phyloP scores from a whole-genome alignment of 2,113 vertebrate genomes.

The Gracilinanus agilis region DNA sequence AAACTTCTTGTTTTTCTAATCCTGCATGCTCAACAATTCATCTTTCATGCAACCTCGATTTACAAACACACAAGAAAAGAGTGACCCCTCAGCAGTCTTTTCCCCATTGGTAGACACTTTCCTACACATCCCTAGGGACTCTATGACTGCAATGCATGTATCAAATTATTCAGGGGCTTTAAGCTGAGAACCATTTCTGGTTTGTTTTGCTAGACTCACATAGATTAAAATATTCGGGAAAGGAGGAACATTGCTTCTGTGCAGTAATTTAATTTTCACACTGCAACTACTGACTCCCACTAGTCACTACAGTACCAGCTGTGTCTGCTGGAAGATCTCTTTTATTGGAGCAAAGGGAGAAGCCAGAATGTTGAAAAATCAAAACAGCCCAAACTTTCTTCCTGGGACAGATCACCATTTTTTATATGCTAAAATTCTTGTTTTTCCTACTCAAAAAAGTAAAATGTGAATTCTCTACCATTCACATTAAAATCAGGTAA shows the following conservation, averaged over 20 bases:
- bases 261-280: conserved; percentile 31
- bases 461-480: background rate
- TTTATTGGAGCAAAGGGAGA: conserved; percentile 15
- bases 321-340: background rate
- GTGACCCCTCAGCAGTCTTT: background rate
- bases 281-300: conserved; percentile 41
- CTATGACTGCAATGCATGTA: background rate
- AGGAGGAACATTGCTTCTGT: background rate
- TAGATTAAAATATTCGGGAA: conserved; percentile 32
- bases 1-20: background rate
- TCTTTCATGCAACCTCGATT: conserved; percentile 29
- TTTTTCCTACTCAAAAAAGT: background rate
- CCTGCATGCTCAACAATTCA: background rate
- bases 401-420: conserved; percentile 1
- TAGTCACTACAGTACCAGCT: conserved; percentile 42
- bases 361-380: background rate
- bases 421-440: background rate
- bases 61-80: conserved; percentile 9
- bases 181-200: conserved; percentile 16
- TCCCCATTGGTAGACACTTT: background rate
- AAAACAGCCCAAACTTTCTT: background rate
- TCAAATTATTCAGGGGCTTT: background rate
- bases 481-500: conserved; percentile 26
- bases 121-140: background rate
- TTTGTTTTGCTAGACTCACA: background rate